phyloP scores from a whole-genome alignment of 2,888 invertebrate genomes.

The Eupithecia abbreviata region DNA sequence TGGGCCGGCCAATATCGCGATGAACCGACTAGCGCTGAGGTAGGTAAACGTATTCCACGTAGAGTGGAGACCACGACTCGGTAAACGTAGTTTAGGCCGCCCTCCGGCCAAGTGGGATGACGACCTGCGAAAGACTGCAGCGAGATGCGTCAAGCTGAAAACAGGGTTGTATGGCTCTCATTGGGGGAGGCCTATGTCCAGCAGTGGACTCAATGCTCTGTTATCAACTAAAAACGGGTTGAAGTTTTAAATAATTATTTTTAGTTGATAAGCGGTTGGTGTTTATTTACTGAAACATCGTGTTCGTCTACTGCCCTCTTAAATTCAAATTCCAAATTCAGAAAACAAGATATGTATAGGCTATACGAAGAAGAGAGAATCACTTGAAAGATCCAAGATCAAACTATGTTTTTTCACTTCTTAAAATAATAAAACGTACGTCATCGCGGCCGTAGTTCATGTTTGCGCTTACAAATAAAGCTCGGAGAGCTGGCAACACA shows the following conservation, averaged over 20 bases:
- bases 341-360: too few species aligned
- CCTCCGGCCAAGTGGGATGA: too few species aligned
- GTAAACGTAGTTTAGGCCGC: too few species aligned
- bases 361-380: background rate
- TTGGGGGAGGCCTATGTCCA: too few species aligned
- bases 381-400: background rate
- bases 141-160: too few species aligned
- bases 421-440: constrained; percentile 21
- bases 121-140: too few species aligned
- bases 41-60: too few species aligned
- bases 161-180: too few species aligned
- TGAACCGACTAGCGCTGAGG: too few species aligned
- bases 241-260: too few species aligned
- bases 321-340: background rate
- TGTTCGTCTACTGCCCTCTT: background rate
- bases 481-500: constrained; percentile 45
- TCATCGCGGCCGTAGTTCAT: constrained; percentile 38
- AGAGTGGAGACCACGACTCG: too few species aligned
- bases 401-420: background rate
- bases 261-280: background rate
- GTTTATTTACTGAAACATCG: background rate
- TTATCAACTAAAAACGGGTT: background rate
- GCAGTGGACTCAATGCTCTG: background rate
- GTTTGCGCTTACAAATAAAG: constrained; percentile 58
- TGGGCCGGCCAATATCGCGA: too few species aligned